Conservation (phyloP, 2,113 vertebrate species). For the Lynx canadensis region DNA sequence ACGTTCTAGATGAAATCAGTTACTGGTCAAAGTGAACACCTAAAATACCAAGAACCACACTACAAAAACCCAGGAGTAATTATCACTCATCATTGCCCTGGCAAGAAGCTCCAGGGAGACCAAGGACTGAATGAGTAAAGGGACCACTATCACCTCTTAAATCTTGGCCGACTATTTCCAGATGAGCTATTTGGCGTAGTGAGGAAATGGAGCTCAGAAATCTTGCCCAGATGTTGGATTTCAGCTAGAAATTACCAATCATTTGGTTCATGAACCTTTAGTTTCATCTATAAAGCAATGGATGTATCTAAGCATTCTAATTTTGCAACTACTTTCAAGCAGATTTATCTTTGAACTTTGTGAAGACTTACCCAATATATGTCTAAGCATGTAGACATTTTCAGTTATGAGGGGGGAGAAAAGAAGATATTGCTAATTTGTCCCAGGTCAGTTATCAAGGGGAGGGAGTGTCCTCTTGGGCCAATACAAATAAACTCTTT, state of each 20-base stretch:
- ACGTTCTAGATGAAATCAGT: constrained; percentile 60
- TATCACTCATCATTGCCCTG: constrained; percentile 46
- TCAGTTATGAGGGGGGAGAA: background rate
- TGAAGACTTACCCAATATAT: background rate
- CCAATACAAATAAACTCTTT: background rate
- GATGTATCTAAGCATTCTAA: background rate
- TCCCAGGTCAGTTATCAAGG: background rate
- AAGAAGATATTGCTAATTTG: background rate
- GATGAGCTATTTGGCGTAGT: constrained; percentile 51
- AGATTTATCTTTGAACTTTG: constrained; percentile 28
- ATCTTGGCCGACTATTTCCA: constrained; percentile 68
- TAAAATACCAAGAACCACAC: constrained; percentile 50
- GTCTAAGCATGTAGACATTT: background rate
- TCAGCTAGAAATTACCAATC: constrained; percentile 57
- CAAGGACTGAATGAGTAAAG: constrained; percentile 43
- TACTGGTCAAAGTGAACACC: constrained; percentile 52
- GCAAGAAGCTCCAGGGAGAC: constrained; percentile 51
- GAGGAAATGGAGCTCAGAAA: constrained; percentile 58
- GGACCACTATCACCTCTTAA: constrained; percentile 66
- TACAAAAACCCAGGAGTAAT: constrained; percentile 42
- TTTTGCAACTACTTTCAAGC: constrained; percentile 1
- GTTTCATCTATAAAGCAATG: constrained; percentile 27
- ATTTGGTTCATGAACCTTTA: background rate
- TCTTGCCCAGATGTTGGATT: constrained; percentile 45
- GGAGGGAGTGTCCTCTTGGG: background rate